Percentiles rank a stretch among this genome's conserved stretches.
These are phyloP conservation scores for Cepaea nemoralis DNA, from an alignment of 1,140 invertebrate genomes.

Conservation along the genomic window DNA sequence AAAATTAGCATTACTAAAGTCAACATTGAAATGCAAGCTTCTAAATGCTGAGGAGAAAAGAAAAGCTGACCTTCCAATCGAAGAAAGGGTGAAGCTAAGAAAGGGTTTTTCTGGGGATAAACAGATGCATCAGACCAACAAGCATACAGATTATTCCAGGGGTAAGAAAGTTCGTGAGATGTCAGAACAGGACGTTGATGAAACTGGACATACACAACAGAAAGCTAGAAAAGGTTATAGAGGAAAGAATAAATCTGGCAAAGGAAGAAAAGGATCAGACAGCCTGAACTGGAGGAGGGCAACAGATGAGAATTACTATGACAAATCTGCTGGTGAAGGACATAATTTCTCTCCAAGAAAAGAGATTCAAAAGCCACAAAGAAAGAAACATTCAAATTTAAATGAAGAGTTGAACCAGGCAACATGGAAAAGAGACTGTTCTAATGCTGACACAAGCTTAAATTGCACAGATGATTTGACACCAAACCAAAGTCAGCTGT, in stretches of 20 bases:
- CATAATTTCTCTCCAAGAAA: not conserved
- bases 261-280: not conserved
- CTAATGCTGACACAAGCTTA: not conserved
- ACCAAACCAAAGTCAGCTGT: not conserved
- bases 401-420: not conserved
- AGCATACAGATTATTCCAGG: not conserved
- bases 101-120: not conserved
- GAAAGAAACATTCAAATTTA: not conserved
- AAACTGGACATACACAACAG: not conserved
- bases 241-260: not conserved
- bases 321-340: not conserved
- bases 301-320: not conserved
- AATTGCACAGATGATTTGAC: too few relatives aligned
- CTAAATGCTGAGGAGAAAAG: not conserved
- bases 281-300: constrained; percentile 3
- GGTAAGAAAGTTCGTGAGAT: not conserved
- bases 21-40: not conserved
- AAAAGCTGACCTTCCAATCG: too few relatives aligned
- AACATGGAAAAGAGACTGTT: not conserved
- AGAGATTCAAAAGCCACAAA: not conserved
- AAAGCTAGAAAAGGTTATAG: not conserved
- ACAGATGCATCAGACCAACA: not conserved
- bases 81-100: not conserved
- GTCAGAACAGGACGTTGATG: not conserved
- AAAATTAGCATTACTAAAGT: constrained; percentile 1